Conservation (phyloP, 1,140 invertebrate genomes). For the Drosophila kanapiae region DNA sequence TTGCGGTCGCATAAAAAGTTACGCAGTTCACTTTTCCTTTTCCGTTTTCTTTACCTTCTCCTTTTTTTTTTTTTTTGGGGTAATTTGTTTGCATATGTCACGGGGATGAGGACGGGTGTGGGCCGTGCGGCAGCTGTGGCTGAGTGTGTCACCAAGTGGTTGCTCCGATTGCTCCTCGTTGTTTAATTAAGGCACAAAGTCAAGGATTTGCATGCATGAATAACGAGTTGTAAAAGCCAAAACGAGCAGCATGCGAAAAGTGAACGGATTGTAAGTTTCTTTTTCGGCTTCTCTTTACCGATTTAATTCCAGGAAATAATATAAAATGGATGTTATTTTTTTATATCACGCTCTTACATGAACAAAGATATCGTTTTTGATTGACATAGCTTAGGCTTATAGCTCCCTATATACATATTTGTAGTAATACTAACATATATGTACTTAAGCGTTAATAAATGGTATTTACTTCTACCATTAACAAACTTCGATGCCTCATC, state of each 20-base stretch:
- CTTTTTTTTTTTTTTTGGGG: conserved; percentile 20
- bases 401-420: background rate
- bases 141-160: conserved; percentile 47
- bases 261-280: conserved; percentile 34
- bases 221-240: conserved; percentile 22
- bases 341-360: background rate
- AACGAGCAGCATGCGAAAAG: conserved; percentile 31
- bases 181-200: conserved; percentile 73
- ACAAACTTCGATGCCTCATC: background rate
- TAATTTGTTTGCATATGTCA: conserved; percentile 72
- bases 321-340: conserved; percentile 7
- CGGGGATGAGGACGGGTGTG: conserved; percentile 7
- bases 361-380: background rate
- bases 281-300: conserved; percentile 19
- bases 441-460: background rate
- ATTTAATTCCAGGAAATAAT: conserved; percentile 10
- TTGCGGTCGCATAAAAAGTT: conserved; percentile 62
- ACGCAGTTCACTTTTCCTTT: conserved; percentile 53
- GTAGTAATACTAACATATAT: background rate
- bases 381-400: background rate
- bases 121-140: conserved; percentile 24
- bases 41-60: conserved; percentile 14
- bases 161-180: conserved; percentile 63
- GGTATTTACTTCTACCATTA: background rate
- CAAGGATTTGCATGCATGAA: conserved; percentile 64